A percentile compares a stretch with the other conserved stretches of the same genome.
Evolutionary conservation across 2,888 invertebrate species (phyloP).

Genomic region (Trisateles emortualis): DNA sequence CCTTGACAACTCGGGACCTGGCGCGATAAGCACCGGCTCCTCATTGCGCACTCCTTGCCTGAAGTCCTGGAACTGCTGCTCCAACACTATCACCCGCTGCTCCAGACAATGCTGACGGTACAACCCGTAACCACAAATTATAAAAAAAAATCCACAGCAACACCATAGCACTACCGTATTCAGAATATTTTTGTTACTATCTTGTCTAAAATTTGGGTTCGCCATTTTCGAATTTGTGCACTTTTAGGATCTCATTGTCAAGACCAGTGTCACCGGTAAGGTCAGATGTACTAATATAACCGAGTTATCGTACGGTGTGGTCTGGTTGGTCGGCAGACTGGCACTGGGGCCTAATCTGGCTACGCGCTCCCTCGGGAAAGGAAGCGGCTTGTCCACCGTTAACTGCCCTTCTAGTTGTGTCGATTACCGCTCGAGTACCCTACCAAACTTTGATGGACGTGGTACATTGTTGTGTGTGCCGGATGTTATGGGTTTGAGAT

Average conservation of each 20-base stretch:
- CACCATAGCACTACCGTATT: constrained; percentile 79
- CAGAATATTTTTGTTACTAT: constrained; percentile 65
- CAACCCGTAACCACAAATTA: constrained; percentile 72
- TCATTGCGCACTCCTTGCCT: constrained; percentile 44
- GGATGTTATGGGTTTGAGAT: constrained; percentile 64
- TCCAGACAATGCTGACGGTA: constrained; percentile 76
- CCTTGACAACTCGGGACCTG: constrained; percentile 58
- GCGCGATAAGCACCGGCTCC: constrained; percentile 35
- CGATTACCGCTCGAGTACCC: constrained; percentile 79
- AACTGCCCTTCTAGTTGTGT: constrained; percentile 84
- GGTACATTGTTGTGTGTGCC: constrained; percentile 67
- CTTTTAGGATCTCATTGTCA: constrained; percentile 49
- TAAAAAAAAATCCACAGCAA: constrained; percentile 73
- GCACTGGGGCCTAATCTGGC: constrained; percentile 52
- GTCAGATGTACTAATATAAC: constrained; percentile 42
- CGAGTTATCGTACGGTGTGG: constrained; percentile 42
- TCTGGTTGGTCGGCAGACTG: constrained; percentile 43
- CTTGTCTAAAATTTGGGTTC: constrained; percentile 57
- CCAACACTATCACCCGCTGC: constrained; percentile 70
- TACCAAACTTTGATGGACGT: constrained; percentile 83
- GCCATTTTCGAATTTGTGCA: constrained; percentile 58
- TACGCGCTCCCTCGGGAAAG: constrained; percentile 77
- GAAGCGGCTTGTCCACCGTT: constrained; percentile 78
- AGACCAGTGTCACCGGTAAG: constrained; percentile 46
- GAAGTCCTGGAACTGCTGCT: constrained; percentile 62